These are phyloP conservation scores for Apoderus coryli DNA, from an alignment of 2,888 invertebrate genomes.

Conservation along the genomic window DNA sequence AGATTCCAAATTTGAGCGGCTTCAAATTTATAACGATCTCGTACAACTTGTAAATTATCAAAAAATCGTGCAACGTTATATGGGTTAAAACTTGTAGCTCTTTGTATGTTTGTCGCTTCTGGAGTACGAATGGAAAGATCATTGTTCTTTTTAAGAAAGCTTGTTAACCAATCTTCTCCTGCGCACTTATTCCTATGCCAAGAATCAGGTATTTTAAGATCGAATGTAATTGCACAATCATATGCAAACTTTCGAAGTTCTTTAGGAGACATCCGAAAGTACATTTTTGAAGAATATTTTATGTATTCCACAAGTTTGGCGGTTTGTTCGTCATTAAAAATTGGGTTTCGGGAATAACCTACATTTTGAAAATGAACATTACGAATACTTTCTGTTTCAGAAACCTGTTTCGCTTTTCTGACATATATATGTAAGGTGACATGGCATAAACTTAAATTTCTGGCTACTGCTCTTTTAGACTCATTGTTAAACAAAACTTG, in stretches of 20 bases:
- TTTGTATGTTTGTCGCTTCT: slow-evolving; percentile 3
- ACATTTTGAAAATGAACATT: no score
- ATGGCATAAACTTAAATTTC: no score
- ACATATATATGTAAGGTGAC: no score
- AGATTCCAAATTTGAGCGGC: slow-evolving; percentile 8
- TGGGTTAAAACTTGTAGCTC: slow-evolving; percentile 1
- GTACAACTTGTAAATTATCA: slow-evolving; percentile 5
- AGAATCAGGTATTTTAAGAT: slow-evolving; percentile 9
- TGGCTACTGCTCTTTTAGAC: no score
- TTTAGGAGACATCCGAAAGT: slow-evolving; percentile 10
- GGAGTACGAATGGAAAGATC: slow-evolving; percentile 10
- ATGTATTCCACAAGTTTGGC: slow-evolving; percentile 10
- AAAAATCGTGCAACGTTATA: slow-evolving; percentile 6
- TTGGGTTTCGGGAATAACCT: no score
- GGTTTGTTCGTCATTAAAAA: no score
- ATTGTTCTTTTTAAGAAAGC: slow-evolving; percentile 10
- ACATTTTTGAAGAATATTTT: slow-evolving; percentile 8
- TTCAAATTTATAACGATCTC: slow-evolving; percentile 6
- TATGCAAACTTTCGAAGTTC: slow-evolving; percentile 10
- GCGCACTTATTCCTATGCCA: slow-evolving; percentile 7
- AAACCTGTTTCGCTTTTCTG: no score
- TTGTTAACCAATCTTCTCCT: slow-evolving; percentile 10
- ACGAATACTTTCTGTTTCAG: no score
- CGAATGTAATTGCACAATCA: slow-evolving; percentile 8
- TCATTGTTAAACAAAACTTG: no score